These are phyloP conservation scores for Phragmatobia fuliginosa DNA, from an alignment of 2,888 invertebrate species.

Conservation along the genomic window DNA sequence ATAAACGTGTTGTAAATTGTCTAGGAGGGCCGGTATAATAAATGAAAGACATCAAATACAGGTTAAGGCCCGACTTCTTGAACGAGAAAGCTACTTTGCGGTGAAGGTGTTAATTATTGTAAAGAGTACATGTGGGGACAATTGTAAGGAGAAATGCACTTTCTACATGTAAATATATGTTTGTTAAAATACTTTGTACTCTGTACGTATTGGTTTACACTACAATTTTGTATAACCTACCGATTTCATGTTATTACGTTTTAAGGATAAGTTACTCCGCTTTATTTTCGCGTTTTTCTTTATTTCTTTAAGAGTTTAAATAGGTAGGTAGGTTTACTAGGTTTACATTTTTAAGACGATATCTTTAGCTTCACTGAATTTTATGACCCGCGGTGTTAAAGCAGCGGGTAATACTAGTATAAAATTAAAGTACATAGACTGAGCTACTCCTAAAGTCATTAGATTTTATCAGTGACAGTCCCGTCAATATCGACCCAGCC, in stretches of 20 bases:
- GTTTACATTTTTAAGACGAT: too few species aligned
- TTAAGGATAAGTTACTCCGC: background rate
- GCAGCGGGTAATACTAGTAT: too few species aligned
- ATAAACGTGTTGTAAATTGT: too few species aligned
- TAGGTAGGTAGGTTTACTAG: too few species aligned
- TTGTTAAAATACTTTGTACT: background rate
- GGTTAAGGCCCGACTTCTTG: background rate
- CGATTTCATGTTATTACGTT: background rate
- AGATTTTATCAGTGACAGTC: too few species aligned
- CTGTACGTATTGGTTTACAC: background rate
- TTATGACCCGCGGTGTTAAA: too few species aligned
- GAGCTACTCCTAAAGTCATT: too few species aligned
- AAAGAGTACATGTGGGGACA: background rate
- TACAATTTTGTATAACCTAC: background rate
- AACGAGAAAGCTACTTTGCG: background rate
- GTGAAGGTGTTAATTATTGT: constrained; percentile 4
- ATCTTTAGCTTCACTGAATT: too few species aligned
- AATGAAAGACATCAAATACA: background rate
- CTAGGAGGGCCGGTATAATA: too few species aligned
- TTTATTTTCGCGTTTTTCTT: background rate
- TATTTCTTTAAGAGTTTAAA: too few species aligned
- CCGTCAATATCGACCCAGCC: too few species aligned
- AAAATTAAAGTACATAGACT: too few species aligned
- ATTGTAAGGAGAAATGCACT: constrained; percentile 9
- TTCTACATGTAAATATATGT: background rate